Evolutionary conservation across 1,140 invertebrate species (phyloP).

Genomic region (Papilio aristodemus): DNA sequence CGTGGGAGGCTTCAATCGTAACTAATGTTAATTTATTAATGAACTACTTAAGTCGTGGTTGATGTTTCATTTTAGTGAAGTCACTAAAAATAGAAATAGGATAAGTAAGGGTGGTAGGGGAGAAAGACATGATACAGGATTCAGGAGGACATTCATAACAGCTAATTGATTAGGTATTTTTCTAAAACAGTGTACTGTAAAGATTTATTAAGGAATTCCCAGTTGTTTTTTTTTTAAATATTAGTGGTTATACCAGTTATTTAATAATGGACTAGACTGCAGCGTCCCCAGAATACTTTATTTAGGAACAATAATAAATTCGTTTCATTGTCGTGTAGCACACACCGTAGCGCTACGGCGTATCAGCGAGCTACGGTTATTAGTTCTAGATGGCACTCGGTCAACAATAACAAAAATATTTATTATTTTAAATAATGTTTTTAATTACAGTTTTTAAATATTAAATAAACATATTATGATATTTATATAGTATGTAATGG

Average conservation of each 20-base stretch:
- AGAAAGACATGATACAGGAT: too few relatives aligned
- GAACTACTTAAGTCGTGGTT: neutral
- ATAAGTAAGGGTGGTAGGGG: too few relatives aligned
- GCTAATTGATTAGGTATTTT: too few relatives aligned
- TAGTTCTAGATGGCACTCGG: neutral
- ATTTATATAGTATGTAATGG: neutral
- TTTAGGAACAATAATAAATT: neutral
- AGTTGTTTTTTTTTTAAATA: too few relatives aligned
- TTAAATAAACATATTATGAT: constrained; percentile 10
- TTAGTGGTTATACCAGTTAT: too few relatives aligned
- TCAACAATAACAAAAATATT: neutral
- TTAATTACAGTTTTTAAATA: constrained; percentile 1
- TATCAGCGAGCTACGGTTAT: neutral
- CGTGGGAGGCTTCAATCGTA: neutral
- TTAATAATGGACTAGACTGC: too few relatives aligned
- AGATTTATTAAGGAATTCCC: too few relatives aligned
- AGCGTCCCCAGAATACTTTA: too few relatives aligned
- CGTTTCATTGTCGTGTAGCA: neutral
- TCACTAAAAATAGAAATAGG: neutral
- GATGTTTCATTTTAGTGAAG: neutral
- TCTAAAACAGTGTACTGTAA: too few relatives aligned
- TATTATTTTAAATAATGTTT: neutral
- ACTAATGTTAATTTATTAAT: constrained; percentile 17
- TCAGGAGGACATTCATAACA: too few relatives aligned
- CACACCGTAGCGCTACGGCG: neutral